Conservation (phyloP, 2,113 vertebrate genomes). For the Numenius arquata region DNA sequence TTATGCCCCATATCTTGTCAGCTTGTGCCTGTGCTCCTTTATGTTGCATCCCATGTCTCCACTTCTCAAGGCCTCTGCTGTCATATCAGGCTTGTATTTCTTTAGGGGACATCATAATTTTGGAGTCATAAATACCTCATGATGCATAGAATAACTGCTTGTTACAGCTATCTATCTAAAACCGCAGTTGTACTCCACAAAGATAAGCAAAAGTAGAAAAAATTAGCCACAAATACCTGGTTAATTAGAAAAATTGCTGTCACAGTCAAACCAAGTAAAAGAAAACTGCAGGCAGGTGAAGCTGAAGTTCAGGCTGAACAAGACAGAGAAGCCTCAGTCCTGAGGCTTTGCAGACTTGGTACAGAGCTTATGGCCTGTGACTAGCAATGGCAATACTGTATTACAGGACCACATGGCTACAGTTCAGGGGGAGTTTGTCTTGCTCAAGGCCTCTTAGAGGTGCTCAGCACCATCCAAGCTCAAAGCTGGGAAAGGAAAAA, state of each 20-base stretch:
- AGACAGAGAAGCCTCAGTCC: neutral
- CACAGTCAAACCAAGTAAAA: neutral
- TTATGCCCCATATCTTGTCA: neutral
- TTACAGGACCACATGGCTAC: too few relatives aligned
- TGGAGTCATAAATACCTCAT: neutral
- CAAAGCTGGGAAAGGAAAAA: neutral
- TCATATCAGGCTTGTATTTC: neutral
- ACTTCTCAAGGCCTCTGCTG: neutral
- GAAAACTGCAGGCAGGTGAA: neutral
- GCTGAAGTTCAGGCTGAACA: neutral
- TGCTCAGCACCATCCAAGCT: neutral
- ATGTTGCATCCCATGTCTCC: neutral
- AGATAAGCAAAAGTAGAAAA: neutral
- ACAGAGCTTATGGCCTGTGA: neutral
- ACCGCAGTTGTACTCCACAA: neutral
- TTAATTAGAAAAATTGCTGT: neutral
- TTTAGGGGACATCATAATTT: neutral
- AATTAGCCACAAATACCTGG: neutral
- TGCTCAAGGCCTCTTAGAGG: neutral
- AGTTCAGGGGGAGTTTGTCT: neutral
- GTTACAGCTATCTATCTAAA: neutral
- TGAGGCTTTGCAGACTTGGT: neutral
- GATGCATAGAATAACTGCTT: neutral
- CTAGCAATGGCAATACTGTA: neutral
- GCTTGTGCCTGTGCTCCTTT: neutral